Evolutionary conservation across 2,888 invertebrate genomes (phyloP).

Genomic region (Tridacna crocea): DNA sequence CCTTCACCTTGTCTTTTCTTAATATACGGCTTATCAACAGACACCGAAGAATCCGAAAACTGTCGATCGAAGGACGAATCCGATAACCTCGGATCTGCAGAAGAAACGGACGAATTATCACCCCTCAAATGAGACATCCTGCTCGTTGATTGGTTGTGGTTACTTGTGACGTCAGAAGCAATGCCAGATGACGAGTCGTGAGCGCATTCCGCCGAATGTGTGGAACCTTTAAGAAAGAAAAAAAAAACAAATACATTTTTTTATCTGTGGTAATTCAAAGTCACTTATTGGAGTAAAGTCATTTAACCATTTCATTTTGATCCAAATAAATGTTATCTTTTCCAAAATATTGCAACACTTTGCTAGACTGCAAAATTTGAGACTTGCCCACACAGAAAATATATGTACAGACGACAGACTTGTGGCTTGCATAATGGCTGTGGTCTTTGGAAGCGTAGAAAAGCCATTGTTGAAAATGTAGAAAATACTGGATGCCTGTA

Average conservation of each 20-base stretch:
- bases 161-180: slow-evolving; percentile 78
- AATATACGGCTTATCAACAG: slow-evolving; percentile 58
- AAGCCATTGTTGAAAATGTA: neutral
- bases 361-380: no score
- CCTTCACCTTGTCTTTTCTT: slow-evolving; percentile 64
- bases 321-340: no score
- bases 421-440: no score
- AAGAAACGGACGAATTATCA: slow-evolving; percentile 63
- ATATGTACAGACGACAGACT: no score
- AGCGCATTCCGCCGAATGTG: slow-evolving; percentile 63
- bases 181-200: slow-evolving; percentile 83
- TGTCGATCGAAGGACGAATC: slow-evolving; percentile 69
- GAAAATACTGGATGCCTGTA: neutral
- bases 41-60: slow-evolving; percentile 61
- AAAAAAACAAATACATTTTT: neutral
- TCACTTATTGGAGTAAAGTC: no score
- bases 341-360: no score
- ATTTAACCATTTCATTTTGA: no score
- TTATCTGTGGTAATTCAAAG: no score
- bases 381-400: no score
- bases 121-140: slow-evolving; percentile 74
- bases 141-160: slow-evolving; percentile 59
- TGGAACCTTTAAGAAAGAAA: slow-evolving; percentile 1
- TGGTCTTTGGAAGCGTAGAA: neutral
- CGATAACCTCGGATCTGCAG: slow-evolving; percentile 61